Evolutionary conservation across 1,140 invertebrate species (phyloP).

Genomic region (Mesaphorura yosii): DNA sequence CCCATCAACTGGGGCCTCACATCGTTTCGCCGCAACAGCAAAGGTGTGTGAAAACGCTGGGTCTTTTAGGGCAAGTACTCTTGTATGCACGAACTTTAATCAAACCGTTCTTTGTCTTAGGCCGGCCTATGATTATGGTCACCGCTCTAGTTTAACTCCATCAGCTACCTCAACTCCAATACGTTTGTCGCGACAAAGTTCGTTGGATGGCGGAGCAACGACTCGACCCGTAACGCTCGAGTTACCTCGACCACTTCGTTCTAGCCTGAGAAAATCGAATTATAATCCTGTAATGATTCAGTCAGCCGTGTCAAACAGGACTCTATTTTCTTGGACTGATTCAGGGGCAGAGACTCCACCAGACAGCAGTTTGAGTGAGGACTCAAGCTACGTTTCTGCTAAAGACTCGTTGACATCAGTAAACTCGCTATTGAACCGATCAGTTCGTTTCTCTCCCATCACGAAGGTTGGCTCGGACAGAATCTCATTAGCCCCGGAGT

Average conservation of each 20-base stretch:
- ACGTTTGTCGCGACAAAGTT: constrained; percentile 45
- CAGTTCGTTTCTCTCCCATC: constrained; percentile 69
- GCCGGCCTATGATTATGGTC: no score
- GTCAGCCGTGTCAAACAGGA: no score
- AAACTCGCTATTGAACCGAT: constrained; percentile 43
- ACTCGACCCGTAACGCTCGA: constrained; percentile 60
- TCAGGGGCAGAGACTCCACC: constrained; percentile 67
- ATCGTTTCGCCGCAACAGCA: no score
- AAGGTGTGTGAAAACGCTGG: no score
- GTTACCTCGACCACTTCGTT: constrained; percentile 46
- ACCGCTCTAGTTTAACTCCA: constrained; percentile 46
- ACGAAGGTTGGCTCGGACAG: constrained; percentile 39
- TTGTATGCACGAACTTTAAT: no score
- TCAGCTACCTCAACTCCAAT: constrained; percentile 32
- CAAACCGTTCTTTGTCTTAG: no score
- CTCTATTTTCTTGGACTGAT: constrained; percentile 71
- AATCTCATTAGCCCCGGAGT: constrained; percentile 32
- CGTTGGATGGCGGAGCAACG: constrained; percentile 40
- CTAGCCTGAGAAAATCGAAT: constrained; percentile 60
- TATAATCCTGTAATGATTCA: constrained; percentile 32
- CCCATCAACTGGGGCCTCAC: no score
- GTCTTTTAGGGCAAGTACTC: no score
- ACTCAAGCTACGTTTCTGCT: constrained; percentile 70
- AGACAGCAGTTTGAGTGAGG: constrained; percentile 68
- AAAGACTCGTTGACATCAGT: constrained; percentile 53